Evolutionary conservation across 2,888 invertebrate genomes (phyloP).

Genomic region (Keiferia lycopersicella): DNA sequence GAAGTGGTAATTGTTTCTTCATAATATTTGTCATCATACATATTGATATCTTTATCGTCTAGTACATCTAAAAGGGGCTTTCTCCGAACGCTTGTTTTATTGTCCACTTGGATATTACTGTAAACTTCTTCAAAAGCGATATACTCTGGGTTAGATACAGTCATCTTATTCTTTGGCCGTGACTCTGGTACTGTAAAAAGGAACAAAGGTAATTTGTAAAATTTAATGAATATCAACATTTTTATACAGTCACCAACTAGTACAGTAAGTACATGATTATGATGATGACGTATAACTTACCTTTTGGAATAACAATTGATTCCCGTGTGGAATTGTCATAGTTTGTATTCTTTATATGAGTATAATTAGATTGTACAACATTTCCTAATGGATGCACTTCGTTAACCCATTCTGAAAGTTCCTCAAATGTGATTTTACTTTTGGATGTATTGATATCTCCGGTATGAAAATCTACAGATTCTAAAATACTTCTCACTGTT

Average conservation of each 20-base stretch:
- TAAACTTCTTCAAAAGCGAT: conserved; percentile 55
- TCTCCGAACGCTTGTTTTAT: conserved; percentile 38
- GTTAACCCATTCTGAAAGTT: conserved; percentile 18
- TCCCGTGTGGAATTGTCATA: not conserved
- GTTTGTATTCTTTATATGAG: not conserved
- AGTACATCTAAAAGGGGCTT: conserved; percentile 35
- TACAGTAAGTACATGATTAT: too few relatives aligned
- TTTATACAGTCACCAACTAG: too few relatives aligned
- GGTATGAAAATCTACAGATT: not conserved
- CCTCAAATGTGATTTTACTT: conserved; percentile 17
- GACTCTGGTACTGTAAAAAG: not conserved
- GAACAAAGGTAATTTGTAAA: too few relatives aligned
- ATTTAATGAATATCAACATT: not conserved
- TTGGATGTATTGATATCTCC: not conserved
- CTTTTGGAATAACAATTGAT: not conserved
- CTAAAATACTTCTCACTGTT: not conserved
- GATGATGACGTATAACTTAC: too few relatives aligned
- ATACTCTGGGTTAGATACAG: conserved; percentile 27
- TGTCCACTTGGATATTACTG: conserved; percentile 43
- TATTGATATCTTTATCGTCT: conserved; percentile 32
- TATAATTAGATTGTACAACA: not conserved
- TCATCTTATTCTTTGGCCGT: not conserved
- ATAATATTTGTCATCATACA: conserved; percentile 36
- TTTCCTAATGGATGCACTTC: not conserved
- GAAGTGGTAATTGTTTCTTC: not conserved